These are phyloP conservation scores for Heliconius erato DNA, from an alignment of 2,888 invertebrate genomes.

Conservation along the genomic window DNA sequence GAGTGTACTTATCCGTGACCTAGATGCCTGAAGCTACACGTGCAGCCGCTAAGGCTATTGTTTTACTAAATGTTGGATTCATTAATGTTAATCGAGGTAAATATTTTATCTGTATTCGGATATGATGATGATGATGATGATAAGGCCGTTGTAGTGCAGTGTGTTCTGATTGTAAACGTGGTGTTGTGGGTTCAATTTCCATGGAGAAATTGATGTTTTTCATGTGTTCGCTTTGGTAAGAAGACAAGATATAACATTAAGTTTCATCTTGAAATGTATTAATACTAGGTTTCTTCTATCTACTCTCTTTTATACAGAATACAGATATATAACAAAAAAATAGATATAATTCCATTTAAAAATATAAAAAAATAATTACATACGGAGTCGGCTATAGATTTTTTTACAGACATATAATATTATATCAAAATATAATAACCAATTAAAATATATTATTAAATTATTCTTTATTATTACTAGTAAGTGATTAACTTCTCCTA, in stretches of 20 bases:
- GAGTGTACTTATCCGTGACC: conserved; percentile 38
- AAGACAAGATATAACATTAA: neutral
- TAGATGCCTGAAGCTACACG: conserved; percentile 30
- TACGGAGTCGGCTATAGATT: too few species aligned
- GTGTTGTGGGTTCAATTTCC: neutral
- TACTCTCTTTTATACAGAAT: neutral
- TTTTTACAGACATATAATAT: too few species aligned
- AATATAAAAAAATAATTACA: too few species aligned
- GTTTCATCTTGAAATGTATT: neutral
- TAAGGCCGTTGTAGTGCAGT: too few species aligned
- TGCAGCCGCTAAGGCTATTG: conserved; percentile 14
- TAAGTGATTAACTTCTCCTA: neutral
- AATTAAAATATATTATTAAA: neutral
- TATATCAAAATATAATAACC: too few species aligned
- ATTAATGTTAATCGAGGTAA: neutral
- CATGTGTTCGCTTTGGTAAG: neutral
- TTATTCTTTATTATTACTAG: neutral
- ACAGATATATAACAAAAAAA: neutral
- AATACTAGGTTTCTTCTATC: neutral
- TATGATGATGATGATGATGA: too few species aligned
- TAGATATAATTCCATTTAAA: too few species aligned
- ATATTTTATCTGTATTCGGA: too few species aligned
- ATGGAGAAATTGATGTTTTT: neutral
- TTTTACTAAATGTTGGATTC: neutral
- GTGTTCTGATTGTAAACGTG: too few species aligned